A percentile compares a stretch with the other conserved stretches of the same genome.
Conservation (phyloP, 1,140 invertebrate genomes). For the Helicoverpa zea region DNA sequence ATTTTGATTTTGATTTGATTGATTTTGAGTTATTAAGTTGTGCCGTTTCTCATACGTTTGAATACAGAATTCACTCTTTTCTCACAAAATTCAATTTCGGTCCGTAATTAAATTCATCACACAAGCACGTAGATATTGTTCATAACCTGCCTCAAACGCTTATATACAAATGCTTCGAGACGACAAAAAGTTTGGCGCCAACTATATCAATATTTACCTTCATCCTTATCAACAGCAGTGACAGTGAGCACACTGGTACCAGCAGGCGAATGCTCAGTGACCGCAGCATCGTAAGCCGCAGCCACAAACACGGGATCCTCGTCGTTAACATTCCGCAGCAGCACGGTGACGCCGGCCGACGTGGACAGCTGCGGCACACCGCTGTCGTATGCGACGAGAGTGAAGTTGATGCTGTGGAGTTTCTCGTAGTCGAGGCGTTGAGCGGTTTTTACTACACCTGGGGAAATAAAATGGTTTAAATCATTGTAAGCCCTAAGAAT, state of each 20-base stretch:
- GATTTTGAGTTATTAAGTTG: no score
- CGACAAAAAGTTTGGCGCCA: no score
- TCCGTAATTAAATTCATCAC: no score
- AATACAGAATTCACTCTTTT: no score
- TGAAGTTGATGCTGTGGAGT: constrained; percentile 92
- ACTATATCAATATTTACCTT: constrained; percentile 82
- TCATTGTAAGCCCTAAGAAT: no score
- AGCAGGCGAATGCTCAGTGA: constrained; percentile 92
- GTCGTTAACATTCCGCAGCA: constrained; percentile 95
- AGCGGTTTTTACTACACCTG: constrained; percentile 93
- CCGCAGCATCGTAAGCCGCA: constrained; percentile 89
- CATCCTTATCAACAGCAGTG: constrained; percentile 91
- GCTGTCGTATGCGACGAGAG: constrained; percentile 93
- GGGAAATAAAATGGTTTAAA: not conserved
- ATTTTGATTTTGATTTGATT: no score
- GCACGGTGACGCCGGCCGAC: constrained; percentile 91
- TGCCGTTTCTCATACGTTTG: no score
- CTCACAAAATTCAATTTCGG: no score
- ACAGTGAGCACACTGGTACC: constrained; percentile 91
- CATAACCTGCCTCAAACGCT: no score
- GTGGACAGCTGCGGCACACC: constrained; percentile 94
- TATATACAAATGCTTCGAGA: no score
- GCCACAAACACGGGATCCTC: constrained; percentile 93
- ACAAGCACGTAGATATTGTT: no score
- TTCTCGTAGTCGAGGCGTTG: constrained; percentile 94